These are phyloP conservation scores for Platichthys stellatus DNA, from an alignment of 2,113 vertebrate genomes.

Conservation along the genomic window DNA sequence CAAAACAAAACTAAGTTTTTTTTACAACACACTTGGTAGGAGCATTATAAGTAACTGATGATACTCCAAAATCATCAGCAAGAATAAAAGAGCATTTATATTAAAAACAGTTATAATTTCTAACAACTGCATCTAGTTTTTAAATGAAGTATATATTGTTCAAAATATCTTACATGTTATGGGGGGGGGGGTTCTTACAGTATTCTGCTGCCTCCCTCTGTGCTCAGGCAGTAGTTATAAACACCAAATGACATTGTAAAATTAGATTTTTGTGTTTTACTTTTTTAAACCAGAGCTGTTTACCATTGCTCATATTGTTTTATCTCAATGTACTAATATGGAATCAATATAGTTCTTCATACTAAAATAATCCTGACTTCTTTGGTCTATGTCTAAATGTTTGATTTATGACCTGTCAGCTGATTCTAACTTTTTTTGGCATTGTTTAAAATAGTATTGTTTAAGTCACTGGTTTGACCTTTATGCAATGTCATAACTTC, in stretches of 20 bases:
- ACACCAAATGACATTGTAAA: background rate
- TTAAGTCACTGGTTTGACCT: conserved; percentile 47
- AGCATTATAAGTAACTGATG: background rate
- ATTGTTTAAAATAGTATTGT: conserved; percentile 1
- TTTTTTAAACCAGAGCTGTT: background rate
- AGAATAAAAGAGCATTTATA: background rate
- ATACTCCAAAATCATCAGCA: background rate
- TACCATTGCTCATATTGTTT: background rate
- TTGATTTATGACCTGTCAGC: background rate
- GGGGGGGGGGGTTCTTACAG: background rate
- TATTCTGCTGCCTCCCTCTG: background rate
- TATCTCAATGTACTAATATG: background rate
- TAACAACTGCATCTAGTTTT: background rate
- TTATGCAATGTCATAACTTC: conserved; percentile 40
- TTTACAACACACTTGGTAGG: background rate
- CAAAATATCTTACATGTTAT: no score
- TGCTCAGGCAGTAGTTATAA: background rate
- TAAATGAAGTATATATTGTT: background rate
- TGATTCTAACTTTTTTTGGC: background rate
- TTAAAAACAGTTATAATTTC: background rate
- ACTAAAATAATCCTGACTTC: background rate
- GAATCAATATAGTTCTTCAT: background rate
- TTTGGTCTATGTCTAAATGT: background rate
- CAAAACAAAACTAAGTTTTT: background rate
- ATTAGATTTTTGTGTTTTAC: no score